Conservation (phyloP, 2,797 vertebrate genomes). For the Gambusia yucatana region DNA sequence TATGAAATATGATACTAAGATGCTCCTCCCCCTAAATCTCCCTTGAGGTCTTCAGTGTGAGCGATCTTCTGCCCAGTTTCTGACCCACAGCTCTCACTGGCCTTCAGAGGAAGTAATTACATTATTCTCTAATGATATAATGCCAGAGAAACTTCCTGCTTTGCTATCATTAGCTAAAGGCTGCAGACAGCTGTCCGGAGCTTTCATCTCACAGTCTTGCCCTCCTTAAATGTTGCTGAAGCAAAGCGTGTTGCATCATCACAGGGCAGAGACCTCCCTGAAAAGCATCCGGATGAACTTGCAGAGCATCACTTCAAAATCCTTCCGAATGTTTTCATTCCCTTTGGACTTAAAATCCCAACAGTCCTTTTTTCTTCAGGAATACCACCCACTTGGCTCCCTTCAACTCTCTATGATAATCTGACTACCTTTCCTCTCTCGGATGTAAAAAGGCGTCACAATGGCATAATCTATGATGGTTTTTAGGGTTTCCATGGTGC, state of each 20-base stretch:
- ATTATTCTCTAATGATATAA: slow-evolving; percentile 69
- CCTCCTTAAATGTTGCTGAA: slow-evolving; percentile 25
- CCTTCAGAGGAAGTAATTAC: slow-evolving; percentile 63
- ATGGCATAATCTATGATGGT: neutral
- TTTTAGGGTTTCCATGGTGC: neutral
- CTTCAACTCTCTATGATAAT: neutral
- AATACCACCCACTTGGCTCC: neutral
- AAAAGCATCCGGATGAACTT: neutral
- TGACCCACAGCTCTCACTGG: slow-evolving; percentile 14
- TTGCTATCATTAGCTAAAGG: slow-evolving; percentile 68
- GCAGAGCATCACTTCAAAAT: neutral
- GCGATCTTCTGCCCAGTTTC: neutral
- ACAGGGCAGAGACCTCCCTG: slow-evolving; percentile 21
- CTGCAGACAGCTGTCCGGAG: slow-evolving; percentile 13
- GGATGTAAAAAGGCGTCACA: neutral
- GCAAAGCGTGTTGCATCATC: neutral
- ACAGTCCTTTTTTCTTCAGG: neutral
- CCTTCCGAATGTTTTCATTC: neutral
- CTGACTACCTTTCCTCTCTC: neutral
- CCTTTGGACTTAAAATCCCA: neutral
- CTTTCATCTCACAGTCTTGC: slow-evolving; percentile 43
- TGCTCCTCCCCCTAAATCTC: neutral
- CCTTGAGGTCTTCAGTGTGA: slow-evolving; percentile 7
- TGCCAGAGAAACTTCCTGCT: slow-evolving; percentile 66
- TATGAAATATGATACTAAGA: neutral